phyloP scores from a whole-genome alignment of 1,140 invertebrate species.

The Orchesella cincta region DNA sequence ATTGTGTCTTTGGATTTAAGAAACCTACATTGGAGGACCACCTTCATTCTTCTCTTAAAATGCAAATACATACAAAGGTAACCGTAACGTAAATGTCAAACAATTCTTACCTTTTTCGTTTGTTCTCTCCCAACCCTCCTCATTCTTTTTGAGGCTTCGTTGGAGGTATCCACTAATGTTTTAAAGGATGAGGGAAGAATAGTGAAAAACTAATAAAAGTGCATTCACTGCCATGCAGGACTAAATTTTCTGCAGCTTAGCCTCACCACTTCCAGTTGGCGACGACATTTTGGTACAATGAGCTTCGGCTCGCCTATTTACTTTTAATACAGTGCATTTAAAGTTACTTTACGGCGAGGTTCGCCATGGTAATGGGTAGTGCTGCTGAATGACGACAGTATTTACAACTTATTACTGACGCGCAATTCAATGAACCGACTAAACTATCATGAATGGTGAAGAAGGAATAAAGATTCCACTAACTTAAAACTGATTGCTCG shows the following conservation, averaged over 20 bases:
- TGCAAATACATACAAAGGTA: conserved; percentile 25
- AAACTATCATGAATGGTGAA: no score
- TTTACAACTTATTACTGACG: no score
- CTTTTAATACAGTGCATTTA: not conserved
- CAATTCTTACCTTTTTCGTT: not conserved
- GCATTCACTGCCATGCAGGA: not conserved
- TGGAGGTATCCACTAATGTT: conserved; percentile 7
- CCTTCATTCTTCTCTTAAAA: conserved; percentile 16
- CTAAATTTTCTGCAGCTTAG: conserved; percentile 21
- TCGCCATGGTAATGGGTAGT: no score
- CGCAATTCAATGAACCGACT: no score
- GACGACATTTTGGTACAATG: conserved; percentile 2
- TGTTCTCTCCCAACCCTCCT: not conserved
- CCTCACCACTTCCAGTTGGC: conserved; percentile 16
- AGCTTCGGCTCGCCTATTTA: not conserved
- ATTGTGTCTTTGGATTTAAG: no score
- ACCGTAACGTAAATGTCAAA: conserved; percentile 19
- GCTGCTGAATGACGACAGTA: no score
- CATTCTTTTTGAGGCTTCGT: conserved; percentile 11
- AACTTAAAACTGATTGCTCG: no score
- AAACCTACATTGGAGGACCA: no score
- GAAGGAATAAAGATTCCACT: no score
- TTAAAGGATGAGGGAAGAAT: not conserved
- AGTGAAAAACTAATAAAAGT: not conserved
- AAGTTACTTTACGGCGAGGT: no score